A percentile compares a stretch with the other conserved stretches of the same genome.
phyloP scores from a whole-genome alignment of 2,888 invertebrate genomes.

The Xanthia icteritia region DNA sequence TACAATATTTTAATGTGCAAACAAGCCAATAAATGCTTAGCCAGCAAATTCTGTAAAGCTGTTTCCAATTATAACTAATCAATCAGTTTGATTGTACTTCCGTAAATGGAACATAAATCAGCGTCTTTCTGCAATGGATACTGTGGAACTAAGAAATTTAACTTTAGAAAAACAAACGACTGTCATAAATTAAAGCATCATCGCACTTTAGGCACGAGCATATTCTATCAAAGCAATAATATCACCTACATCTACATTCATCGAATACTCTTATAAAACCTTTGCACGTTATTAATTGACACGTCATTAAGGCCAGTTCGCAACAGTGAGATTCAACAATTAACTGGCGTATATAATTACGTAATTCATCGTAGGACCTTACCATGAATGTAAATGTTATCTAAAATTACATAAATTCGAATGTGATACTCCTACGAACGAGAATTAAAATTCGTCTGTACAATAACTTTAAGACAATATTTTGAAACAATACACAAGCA shows the following conservation, averaged over 20 bases:
- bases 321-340: conserved; percentile 69
- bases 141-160: conserved; percentile 73
- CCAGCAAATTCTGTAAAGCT: conserved; percentile 14
- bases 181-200: conserved; percentile 69
- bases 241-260: conserved; percentile 73
- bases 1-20: conserved; percentile 20
- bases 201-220: conserved; percentile 82
- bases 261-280: conserved; percentile 75
- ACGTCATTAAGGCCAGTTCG: conserved; percentile 73
- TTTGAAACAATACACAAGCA: conserved; percentile 70
- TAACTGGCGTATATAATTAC: conserved; percentile 67
- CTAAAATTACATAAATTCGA: conserved; percentile 87
- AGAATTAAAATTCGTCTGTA: conserved; percentile 74
- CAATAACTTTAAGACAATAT: conserved; percentile 73
- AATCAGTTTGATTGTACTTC: conserved; percentile 32
- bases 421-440: conserved; percentile 77
- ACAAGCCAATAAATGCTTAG: conserved; percentile 21
- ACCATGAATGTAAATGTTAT: conserved; percentile 81
- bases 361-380: conserved; percentile 58
- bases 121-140: conserved; percentile 49
- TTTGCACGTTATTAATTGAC: conserved; percentile 87
- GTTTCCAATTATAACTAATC: conserved; percentile 5
- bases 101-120: conserved; percentile 62
- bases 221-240: conserved; percentile 75
- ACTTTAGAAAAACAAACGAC: conserved; percentile 52